These are phyloP conservation scores for Scalopus aquaticus DNA, from an alignment of 2,113 vertebrate species.

Conservation along the genomic window DNA sequence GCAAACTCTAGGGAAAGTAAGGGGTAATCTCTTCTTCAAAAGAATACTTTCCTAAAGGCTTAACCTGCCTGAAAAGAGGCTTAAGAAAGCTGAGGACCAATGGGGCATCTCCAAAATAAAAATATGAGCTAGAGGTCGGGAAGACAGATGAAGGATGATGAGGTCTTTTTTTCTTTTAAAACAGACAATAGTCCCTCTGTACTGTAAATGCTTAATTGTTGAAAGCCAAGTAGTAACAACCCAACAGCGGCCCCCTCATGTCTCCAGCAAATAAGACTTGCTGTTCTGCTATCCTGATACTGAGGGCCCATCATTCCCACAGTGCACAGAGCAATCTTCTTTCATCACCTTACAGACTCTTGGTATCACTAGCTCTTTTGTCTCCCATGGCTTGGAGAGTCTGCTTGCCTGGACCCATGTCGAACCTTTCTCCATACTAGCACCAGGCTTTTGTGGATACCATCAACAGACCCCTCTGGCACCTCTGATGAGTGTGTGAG, in stretches of 20 bases:
- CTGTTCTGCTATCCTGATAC: conserved; percentile 1
- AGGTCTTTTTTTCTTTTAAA: not conserved
- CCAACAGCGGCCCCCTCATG: not conserved
- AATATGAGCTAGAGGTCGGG: not conserved
- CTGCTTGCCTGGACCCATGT: not conserved
- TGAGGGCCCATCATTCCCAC: not conserved
- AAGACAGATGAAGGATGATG: not conserved
- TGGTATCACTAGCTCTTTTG: not conserved
- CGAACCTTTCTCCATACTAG: not conserved
- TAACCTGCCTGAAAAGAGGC: not conserved
- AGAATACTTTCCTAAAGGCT: not conserved
- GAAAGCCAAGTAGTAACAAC: conserved; percentile 3
- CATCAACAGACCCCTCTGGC: not conserved
- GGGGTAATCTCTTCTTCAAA: not conserved
- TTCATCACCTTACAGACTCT: not conserved
- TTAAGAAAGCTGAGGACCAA: not conserved
- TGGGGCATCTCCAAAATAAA: conserved; percentile 40
- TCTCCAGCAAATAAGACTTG: conserved; percentile 5
- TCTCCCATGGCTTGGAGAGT: not conserved
- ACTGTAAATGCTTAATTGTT: not conserved
- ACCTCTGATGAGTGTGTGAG: not conserved
- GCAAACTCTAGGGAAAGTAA: not conserved
- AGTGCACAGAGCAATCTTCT: not conserved
- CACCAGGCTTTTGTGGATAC: not conserved
- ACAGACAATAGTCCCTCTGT: not conserved